A percentile compares a stretch with the other conserved stretches of the same genome.
phyloP scores from a whole-genome alignment of 53 echinoderm and acorn worm species.

The Antedon mediterranea region DNA sequence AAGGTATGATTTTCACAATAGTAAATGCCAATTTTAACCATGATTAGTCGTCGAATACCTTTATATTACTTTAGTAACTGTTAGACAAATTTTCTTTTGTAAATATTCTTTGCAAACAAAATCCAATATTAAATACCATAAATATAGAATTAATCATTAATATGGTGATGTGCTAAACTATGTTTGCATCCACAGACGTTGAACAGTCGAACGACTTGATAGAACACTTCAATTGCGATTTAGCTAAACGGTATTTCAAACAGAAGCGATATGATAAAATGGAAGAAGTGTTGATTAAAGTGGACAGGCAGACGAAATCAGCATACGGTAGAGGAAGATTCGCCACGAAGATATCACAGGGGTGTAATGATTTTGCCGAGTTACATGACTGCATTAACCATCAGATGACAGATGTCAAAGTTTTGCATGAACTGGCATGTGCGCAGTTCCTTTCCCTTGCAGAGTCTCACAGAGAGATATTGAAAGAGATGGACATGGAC shows the following conservation, averaged over 20 bases:
- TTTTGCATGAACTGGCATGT: neutral
- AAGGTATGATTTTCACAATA: too few relatives aligned
- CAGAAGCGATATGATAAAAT: neutral
- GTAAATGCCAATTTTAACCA: too few relatives aligned
- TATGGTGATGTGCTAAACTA: too few relatives aligned
- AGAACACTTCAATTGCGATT: neutral
- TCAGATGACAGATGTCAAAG: neutral
- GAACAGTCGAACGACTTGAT: too few relatives aligned
- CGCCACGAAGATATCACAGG: neutral
- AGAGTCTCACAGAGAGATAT: neutral
- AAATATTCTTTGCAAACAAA: too few relatives aligned
- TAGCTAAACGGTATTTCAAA: neutral
- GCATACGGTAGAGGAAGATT: neutral
- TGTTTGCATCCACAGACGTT: too few relatives aligned
- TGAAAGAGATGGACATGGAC: neutral
- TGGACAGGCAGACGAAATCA: neutral
- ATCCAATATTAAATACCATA: too few relatives aligned
- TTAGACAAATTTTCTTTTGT: too few relatives aligned
- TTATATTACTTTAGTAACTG: too few relatives aligned
- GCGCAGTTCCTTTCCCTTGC: neutral
- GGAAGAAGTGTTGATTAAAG: neutral
- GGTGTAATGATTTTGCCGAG: neutral
- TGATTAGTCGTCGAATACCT: too few relatives aligned
- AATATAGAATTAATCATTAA: too few relatives aligned
- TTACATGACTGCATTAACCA: neutral